Evolutionary conservation across 1,140 invertebrate genomes (phyloP).

Genomic region (Nylanderia fulva): DNA sequence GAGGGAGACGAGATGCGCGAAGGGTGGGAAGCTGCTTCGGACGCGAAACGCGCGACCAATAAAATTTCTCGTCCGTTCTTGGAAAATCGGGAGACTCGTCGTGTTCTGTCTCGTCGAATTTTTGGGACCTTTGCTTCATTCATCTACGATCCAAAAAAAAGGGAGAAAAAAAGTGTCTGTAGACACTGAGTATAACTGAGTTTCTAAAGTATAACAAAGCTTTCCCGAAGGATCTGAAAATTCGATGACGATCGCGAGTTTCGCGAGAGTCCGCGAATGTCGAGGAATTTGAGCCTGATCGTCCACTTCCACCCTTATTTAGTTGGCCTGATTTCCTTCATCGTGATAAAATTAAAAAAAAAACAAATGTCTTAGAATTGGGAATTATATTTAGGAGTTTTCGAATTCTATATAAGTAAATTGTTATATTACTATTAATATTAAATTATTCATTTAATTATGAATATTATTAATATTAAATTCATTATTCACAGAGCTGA

Average conservation of each 20-base stretch:
- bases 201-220: neutral
- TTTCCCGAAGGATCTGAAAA: neutral
- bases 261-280: neutral
- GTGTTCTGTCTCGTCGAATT: neutral
- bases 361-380: no score
- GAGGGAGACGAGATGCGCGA: slow-evolving; percentile 9
- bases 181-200: neutral
- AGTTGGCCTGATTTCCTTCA: no score
- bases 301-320: neutral
- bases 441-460: no score
- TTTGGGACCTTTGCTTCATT: neutral
- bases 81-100: neutral
- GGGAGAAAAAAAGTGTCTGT: neutral
- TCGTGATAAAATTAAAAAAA: no score
- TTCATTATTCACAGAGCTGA: no score
- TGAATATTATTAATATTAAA: no score
- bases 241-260: neutral
- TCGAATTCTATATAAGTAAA: no score
- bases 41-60: slow-evolving; percentile 25
- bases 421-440: no score
- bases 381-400: no score
- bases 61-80: neutral
- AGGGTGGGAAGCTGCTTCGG: slow-evolving; percentile 31
- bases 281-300: neutral
- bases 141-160: neutral